phyloP scores from a whole-genome alignment of 2,797 vertebrate genomes.

The Acanthurus tractus region DNA sequence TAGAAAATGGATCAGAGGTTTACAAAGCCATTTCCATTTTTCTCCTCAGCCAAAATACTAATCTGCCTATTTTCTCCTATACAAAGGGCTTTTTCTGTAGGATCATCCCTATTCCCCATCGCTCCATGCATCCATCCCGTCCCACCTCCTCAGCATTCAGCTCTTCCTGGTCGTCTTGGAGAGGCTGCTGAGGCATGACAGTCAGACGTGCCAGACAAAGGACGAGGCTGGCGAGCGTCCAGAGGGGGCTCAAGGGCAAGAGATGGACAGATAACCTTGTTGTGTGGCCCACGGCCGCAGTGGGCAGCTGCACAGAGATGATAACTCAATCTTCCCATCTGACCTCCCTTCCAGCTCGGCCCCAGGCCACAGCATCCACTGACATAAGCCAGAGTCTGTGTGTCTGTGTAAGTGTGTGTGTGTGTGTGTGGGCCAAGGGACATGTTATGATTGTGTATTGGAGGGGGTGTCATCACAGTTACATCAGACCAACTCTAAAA shows the following conservation, averaged over 20 bases:
- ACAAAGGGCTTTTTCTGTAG: constrained; percentile 54
- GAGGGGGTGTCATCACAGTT: not conserved
- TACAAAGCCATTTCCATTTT: constrained; percentile 66
- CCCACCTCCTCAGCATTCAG: constrained; percentile 42
- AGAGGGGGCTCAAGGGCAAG: constrained; percentile 63
- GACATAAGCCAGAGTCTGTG: constrained; percentile 34
- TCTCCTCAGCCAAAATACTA: constrained; percentile 65
- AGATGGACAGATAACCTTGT: constrained; percentile 77
- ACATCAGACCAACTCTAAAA: constrained; percentile 18
- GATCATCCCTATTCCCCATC: constrained; percentile 46
- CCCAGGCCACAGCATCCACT: constrained; percentile 34
- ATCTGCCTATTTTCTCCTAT: constrained; percentile 69
- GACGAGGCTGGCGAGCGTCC: constrained; percentile 37
- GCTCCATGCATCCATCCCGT: constrained; percentile 33
- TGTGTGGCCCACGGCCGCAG: constrained; percentile 62
- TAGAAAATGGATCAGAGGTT: constrained; percentile 57
- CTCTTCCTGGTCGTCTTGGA: constrained; percentile 55
- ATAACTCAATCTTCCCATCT: constrained; percentile 74
- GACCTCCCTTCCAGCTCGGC: constrained; percentile 39
- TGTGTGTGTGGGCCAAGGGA: constrained; percentile 10
- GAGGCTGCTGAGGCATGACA: constrained; percentile 68
- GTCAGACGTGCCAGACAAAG: constrained; percentile 57
- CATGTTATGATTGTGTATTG: constrained; percentile 8
- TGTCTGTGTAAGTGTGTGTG: not conserved
- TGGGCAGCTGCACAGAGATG: constrained; percentile 58